A percentile compares a stretch with the other conserved stretches of the same genome.
These are phyloP conservation scores for Tetramorium alpestre DNA, from an alignment of 1,140 invertebrate species.

Conservation along the genomic window DNA sequence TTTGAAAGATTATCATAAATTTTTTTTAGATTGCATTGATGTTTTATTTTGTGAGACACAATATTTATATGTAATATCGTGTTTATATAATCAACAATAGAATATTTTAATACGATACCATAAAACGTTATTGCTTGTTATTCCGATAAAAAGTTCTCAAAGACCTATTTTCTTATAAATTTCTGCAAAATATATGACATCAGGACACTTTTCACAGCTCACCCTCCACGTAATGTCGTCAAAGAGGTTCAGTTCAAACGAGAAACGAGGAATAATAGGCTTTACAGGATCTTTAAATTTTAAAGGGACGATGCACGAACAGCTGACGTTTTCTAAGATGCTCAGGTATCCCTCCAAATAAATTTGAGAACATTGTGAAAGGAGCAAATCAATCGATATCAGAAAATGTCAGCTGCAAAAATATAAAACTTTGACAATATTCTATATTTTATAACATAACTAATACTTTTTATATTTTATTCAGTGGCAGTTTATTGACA, in stretches of 20 bases:
- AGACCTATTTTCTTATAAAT: conserved; percentile 45
- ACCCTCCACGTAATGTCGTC: conserved; percentile 20
- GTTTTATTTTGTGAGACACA: background rate
- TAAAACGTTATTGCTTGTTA: conserved; percentile 32
- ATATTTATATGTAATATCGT: background rate
- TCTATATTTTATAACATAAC: background rate
- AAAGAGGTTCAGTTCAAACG: conserved; percentile 35
- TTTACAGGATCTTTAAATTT: conserved; percentile 78
- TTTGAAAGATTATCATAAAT: background rate
- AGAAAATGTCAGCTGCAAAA: background rate
- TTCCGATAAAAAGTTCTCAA: background rate
- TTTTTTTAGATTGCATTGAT: background rate
- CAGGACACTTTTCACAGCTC: conserved; percentile 42
- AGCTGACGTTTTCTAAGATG: conserved; percentile 70
- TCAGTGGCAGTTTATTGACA: too few relatives aligned
- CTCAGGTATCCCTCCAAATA: conserved; percentile 41
- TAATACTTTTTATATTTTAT: background rate
- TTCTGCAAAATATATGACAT: conserved; percentile 3
- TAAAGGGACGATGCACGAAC: conserved; percentile 74
- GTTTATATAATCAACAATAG: background rate
- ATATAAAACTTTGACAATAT: conserved; percentile 5
- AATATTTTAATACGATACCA: background rate
- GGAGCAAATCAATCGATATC: background rate
- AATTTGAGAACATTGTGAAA: conserved; percentile 41
- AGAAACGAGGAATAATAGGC: conserved; percentile 63